Evolutionary conservation across 1,140 invertebrate species (phyloP), one percentile per base, ranked within the genome.

Genomic region (Psix sp.): DNA sequence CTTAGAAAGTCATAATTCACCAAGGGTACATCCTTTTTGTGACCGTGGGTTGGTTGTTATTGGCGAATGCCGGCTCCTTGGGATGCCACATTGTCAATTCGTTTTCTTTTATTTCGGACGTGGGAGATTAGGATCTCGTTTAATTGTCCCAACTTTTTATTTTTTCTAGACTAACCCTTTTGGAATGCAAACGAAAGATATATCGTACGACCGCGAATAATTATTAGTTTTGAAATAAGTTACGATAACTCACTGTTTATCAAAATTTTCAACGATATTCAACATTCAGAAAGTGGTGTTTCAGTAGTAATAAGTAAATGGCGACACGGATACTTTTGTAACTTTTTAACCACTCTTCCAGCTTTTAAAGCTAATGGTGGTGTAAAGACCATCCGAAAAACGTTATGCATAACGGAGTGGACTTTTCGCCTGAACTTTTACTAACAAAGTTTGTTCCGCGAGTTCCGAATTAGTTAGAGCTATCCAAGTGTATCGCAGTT

Each of bases 1-100:
- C 60, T 75, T 75, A 75, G 73, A 71, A 75, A 62, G 60, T 57
- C 54, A 75, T 75, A 75, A 75, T 51, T 75, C 62, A 75, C 36
- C 24, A 66, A 65, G 31, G 48, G 65, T 62, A 43, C 51, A 52
- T 65, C 65, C 65, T 68, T 59, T 66, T 20, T 38, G 18, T 48
- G 52, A 29, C 51, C 36, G 39, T 46, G 39, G 62, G 49, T 57
- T 14, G 45, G 57, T 52, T 65, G 51, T 59, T 65, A 51, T 68
- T 57, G 51, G 39, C 54, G 29, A 66, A 70, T 38, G 31, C 18
- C 24, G 45, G 60, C 48, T 70, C 51, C 60, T 65, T 43, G 26
- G 59, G 51, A 51, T 29, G 21, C 70, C 29, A 39, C 54, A 43
- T 38, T 56, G 43, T 56, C 59, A 36, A 40, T 65, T 60, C 36